Evolutionary conservation across 2,888 invertebrate species (phyloP).

Genomic region (Adela reaumurella): DNA sequence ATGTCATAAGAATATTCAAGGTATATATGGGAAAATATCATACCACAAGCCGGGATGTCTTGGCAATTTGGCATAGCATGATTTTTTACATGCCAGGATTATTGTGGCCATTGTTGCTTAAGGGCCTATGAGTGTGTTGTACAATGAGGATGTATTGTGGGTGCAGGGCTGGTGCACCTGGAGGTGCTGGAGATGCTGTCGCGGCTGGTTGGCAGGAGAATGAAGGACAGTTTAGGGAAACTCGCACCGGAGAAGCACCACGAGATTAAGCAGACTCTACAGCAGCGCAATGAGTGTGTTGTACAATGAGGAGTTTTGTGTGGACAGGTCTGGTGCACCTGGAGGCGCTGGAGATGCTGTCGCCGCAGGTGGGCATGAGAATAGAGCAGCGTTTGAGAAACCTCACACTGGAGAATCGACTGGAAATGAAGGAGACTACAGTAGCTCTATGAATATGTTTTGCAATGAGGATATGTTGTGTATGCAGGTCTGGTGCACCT

Average conservation of each 20-base stretch:
- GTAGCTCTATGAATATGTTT: too few species aligned
- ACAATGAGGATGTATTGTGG: too few species aligned
- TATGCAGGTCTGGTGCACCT: conserved; percentile 75
- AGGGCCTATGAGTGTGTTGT: too few species aligned
- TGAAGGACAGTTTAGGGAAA: conserved; percentile 60
- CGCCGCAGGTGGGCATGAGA: conserved; percentile 73
- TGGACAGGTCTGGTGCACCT: conserved; percentile 81
- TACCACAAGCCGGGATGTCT: too few species aligned
- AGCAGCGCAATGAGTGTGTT: too few species aligned
- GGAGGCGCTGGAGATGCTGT: conserved; percentile 89
- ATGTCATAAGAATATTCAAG: too few species aligned
- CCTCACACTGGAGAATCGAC: conserved; percentile 55
- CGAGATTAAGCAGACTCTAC: conserved; percentile 71
- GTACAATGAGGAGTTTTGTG: too few species aligned
- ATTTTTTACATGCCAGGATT: too few species aligned
- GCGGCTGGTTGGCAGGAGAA: conserved; percentile 70
- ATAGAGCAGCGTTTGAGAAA: conserved; percentile 62
- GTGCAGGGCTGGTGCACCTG: conserved; percentile 73
- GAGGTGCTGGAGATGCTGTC: conserved; percentile 92
- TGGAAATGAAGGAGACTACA: conserved; percentile 70
- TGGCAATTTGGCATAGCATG: too few species aligned
- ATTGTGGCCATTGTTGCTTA: too few species aligned
- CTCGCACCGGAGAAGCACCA: conserved; percentile 58
- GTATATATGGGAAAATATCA: too few species aligned
- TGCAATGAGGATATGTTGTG: too few species aligned